phyloP scores from a whole-genome alignment of 2,113 vertebrate genomes.

The Sporophila hypoxantha region DNA sequence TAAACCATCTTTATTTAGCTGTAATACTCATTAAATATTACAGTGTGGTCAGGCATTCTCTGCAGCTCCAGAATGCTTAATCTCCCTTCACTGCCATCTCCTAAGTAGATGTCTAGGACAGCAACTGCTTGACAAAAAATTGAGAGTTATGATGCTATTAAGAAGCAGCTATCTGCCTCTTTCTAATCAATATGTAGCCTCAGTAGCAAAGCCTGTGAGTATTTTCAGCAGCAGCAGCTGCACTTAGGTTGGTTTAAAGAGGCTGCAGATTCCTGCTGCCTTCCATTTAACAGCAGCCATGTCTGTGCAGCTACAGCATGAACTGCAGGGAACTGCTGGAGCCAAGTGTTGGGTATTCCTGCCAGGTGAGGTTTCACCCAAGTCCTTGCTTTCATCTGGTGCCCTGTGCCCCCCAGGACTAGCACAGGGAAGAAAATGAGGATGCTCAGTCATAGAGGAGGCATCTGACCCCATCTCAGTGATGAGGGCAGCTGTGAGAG shows the following conservation, averaged over 20 bases:
- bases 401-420: neutral
- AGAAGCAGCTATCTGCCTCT: neutral
- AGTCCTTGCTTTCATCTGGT: rapidly evolving
- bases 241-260: neutral
- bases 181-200: neutral
- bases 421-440: neutral
- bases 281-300: neutral
- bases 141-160: neutral
- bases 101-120: neutral
- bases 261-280: neutral
- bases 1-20: neutral
- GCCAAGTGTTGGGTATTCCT: neutral
- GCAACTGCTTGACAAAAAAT: neutral
- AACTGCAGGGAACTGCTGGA: neutral
- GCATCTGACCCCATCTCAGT: rapidly evolving
- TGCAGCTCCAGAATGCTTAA: neutral
- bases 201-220: neutral
- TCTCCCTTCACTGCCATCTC: neutral
- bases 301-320: neutral
- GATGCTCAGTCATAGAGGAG: rapidly evolving
- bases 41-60: neutral
- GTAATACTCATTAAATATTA: neutral
- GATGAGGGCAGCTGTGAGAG: neutral
- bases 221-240: neutral
- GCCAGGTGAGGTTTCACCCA: neutral